These are phyloP conservation scores for Gracilinanus agilis DNA, from an alignment of 2,113 vertebrate species.

Conservation along the genomic window DNA sequence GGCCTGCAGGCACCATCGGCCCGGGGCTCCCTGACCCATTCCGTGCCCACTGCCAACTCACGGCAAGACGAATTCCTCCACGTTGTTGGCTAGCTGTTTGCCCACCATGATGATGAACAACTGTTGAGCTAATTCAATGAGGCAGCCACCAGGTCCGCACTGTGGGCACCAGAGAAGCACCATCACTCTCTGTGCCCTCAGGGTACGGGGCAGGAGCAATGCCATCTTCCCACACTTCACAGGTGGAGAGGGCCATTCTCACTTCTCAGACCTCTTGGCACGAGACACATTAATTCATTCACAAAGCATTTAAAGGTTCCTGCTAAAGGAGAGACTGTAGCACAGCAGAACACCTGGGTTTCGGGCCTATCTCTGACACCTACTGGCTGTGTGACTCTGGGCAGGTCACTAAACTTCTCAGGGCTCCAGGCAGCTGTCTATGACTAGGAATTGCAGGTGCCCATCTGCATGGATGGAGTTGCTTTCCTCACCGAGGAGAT, in stretches of 20 bases:
- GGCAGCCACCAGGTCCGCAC: slow-evolving; percentile 87
- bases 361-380: background rate
- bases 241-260: background rate
- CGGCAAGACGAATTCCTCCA: slow-evolving; percentile 88
- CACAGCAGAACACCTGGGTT: background rate
- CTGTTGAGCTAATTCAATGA: slow-evolving; percentile 87
- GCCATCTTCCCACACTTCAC: background rate
- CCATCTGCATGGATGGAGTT: background rate
- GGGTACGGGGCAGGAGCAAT: background rate
- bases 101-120: slow-evolving; percentile 91
- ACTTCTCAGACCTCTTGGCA: background rate
- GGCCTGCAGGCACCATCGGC: no score
- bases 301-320: background rate
- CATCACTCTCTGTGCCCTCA: background rate
- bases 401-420: background rate
- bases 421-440: background rate
- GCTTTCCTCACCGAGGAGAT: background rate
- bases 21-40: background rate
- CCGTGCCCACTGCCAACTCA: slow-evolving; percentile 70
- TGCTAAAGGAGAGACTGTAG: fast-evolving
- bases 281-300: background rate
- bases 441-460: background rate
- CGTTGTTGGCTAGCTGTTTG: slow-evolving; percentile 88
- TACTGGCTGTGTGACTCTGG: background rate
- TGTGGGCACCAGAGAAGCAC: slow-evolving; percentile 51